Conservation (phyloP, 2,888 invertebrate genomes). For the Homarus gammarus region DNA sequence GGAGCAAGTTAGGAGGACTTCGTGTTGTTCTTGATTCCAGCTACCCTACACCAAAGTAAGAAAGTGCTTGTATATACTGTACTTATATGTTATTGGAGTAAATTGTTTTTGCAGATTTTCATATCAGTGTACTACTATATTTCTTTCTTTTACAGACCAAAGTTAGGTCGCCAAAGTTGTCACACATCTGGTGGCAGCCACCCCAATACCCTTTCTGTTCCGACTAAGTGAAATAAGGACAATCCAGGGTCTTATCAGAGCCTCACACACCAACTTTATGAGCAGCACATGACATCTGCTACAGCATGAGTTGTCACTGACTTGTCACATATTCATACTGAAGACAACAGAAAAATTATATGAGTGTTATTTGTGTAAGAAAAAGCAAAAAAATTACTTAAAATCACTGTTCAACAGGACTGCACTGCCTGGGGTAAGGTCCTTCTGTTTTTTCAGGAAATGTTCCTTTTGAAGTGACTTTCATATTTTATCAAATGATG, state of each 20-base stretch:
- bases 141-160: conserved; percentile 63
- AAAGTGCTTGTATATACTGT: too few relatives aligned
- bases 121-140: too few relatives aligned
- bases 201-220: conserved; percentile 69
- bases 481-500: conserved; percentile 23
- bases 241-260: conserved; percentile 17
- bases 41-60: too few relatives aligned
- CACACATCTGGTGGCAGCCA: conserved; percentile 75
- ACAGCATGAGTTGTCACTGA: conserved; percentile 18
- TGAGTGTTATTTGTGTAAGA: conserved; percentile 1
- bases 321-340: conserved; percentile 33
- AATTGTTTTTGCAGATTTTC: too few relatives aligned
- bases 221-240: conserved; percentile 58
- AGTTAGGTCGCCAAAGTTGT: conserved; percentile 72
- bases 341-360: neutral
- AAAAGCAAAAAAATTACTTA: conserved; percentile 14
- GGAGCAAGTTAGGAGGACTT: too few relatives aligned
- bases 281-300: conserved; percentile 15
- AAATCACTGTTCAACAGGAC: neutral
- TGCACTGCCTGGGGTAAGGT: conserved; percentile 22
- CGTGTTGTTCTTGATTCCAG: too few relatives aligned
- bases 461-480: conserved; percentile 3
- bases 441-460: conserved; percentile 30
- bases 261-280: conserved; percentile 33
- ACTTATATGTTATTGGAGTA: too few relatives aligned